Evolutionary conservation across 2,888 invertebrate genomes (phyloP).

Genomic region (Pammene aurita): DNA sequence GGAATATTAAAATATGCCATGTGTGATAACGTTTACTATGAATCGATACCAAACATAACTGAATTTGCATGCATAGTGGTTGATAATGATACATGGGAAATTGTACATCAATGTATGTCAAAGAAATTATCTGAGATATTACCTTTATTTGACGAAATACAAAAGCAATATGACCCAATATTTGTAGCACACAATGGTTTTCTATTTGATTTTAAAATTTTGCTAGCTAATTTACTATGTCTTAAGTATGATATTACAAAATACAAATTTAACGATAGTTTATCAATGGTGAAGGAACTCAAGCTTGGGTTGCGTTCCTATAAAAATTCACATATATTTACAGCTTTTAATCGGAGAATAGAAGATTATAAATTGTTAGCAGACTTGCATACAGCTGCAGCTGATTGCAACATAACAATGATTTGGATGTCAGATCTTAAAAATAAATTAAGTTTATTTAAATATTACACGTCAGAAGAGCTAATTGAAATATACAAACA

Average conservation of each 20-base stretch:
- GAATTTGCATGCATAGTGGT: background rate
- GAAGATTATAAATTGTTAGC: constrained; percentile 7
- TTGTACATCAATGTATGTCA: background rate
- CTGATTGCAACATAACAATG: constrained; percentile 2
- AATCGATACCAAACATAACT: background rate
- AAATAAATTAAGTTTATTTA: background rate
- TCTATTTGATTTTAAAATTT: constrained; percentile 5
- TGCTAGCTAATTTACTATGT: background rate
- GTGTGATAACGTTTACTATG: background rate
- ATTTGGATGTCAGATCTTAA: constrained; percentile 1
- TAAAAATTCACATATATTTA: constrained; percentile 7
- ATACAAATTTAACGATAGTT: constrained; percentile 5
- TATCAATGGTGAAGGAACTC: background rate
- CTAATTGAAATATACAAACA: background rate
- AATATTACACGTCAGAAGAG: background rate
- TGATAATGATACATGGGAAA: background rate
- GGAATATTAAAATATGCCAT: background rate
- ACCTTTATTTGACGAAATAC: background rate
- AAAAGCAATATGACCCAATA: background rate
- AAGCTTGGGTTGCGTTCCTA: background rate
- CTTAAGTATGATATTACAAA: background rate
- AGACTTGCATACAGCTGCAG: background rate
- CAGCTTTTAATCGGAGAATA: background rate
- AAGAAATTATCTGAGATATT: background rate
- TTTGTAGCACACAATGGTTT: constrained; percentile 2